Conservation (phyloP, 2,888 invertebrate species). For the Limnephilus lunatus region DNA sequence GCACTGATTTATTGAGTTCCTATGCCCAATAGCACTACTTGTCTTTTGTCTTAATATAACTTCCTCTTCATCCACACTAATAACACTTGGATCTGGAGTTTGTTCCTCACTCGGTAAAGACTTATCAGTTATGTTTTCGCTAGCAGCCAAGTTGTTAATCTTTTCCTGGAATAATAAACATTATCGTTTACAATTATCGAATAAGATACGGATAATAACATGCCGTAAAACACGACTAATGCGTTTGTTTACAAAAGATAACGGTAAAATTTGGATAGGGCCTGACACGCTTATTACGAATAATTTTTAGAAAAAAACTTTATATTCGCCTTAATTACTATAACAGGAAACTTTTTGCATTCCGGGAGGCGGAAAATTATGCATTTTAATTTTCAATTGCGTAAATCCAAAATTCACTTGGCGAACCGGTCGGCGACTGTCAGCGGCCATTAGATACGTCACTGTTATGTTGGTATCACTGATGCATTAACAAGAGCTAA, state of each 20-base stretch:
- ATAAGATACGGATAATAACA: not conserved
- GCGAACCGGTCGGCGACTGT: too few relatives aligned
- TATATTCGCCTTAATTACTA: too few relatives aligned
- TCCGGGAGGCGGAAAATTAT: too few relatives aligned
- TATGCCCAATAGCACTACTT: slow-evolving; percentile 70
- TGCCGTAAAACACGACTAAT: slow-evolving; percentile 12
- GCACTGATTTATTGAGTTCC: slow-evolving; percentile 81
- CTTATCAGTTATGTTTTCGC: slow-evolving; percentile 39
- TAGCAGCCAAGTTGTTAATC: slow-evolving; percentile 35
- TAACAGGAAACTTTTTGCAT: too few relatives aligned
- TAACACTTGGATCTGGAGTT: slow-evolving; percentile 70
- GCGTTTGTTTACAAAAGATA: slow-evolving; percentile 44
- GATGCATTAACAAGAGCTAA: too few relatives aligned
- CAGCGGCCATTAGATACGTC: too few relatives aligned
- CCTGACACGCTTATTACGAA: too few relatives aligned
- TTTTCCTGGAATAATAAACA: slow-evolving; percentile 45
- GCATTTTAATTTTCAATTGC: too few relatives aligned
- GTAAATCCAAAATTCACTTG: too few relatives aligned
- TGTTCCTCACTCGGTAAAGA: slow-evolving; percentile 42
- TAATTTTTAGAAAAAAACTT: too few relatives aligned
- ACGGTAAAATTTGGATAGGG: too few relatives aligned
- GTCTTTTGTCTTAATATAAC: slow-evolving; percentile 74
- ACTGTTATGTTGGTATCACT: too few relatives aligned
- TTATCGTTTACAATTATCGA: not conserved
- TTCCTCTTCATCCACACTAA: slow-evolving; percentile 70